A percentile compares a stretch with the other conserved stretches of the same genome.
Conservation (phyloP, 2,797 vertebrate species). For the Hipposideros larvatus region DNA sequence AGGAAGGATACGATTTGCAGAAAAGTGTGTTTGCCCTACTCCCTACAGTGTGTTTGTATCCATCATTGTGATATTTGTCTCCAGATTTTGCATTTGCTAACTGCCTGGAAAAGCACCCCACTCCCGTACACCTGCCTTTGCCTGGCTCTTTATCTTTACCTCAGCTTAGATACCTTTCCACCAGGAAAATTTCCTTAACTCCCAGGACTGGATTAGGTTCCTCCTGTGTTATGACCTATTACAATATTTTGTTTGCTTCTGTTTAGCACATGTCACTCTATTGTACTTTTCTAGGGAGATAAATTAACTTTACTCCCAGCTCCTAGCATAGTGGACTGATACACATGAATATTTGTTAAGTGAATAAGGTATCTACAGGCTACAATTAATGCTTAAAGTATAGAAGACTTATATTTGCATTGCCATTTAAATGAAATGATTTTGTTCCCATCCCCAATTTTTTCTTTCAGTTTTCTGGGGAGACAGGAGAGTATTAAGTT, state of each 20-base stretch:
- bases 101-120: slow-evolving; percentile 10
- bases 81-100: slow-evolving; percentile 6
- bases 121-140: neutral
- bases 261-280: neutral
- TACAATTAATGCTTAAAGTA: neutral
- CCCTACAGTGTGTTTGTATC: neutral
- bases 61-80: neutral
- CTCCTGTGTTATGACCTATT: neutral
- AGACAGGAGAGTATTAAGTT: neutral
- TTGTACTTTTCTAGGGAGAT: slow-evolving; percentile 20
- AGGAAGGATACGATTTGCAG: neutral
- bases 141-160: slow-evolving; percentile 50
- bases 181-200: slow-evolving; percentile 11
- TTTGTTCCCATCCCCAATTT: neutral
- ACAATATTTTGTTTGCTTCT: neutral
- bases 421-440: neutral
- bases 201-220: neutral
- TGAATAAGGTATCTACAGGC: neutral
- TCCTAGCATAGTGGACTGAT: neutral
- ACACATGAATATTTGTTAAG: slow-evolving; percentile 44
- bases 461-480: neutral
- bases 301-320: slow-evolving; percentile 31
- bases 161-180: slow-evolving; percentile 13
- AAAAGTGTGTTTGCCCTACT: neutral
- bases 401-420: slow-evolving; percentile 36